phyloP scores from a whole-genome alignment of 2,797 vertebrate genomes.

The Scleropages formosus region DNA sequence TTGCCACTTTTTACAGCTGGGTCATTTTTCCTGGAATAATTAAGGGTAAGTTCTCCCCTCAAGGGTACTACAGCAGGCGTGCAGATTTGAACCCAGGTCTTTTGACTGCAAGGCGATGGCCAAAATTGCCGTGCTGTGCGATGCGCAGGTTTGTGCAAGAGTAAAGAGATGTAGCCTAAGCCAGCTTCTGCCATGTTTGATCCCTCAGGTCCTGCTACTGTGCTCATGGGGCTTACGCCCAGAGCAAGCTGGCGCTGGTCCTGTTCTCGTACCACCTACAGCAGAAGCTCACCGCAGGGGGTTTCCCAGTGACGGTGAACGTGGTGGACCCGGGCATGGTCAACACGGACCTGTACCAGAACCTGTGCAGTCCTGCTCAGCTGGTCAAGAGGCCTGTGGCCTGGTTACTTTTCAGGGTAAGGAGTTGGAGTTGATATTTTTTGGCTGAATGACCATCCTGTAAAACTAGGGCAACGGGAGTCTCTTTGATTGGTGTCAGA shows the following conservation, averaged over 20 bases:
- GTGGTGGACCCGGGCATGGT: conserved; percentile 73
- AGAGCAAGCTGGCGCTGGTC: conserved; percentile 90
- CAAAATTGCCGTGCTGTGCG: background rate
- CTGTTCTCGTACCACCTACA: conserved; percentile 85
- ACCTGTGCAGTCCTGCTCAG: conserved; percentile 71
- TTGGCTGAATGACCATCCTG: conserved; percentile 34
- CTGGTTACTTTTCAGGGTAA: conserved; percentile 83
- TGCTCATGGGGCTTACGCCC: conserved; percentile 80
- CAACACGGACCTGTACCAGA: conserved; percentile 81
- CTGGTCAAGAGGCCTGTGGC: conserved; percentile 69
- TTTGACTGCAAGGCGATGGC: background rate
- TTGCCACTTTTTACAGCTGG: no score
- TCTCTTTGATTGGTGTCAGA: background rate
- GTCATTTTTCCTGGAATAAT: no score
- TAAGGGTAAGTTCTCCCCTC: no score
- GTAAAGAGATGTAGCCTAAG: background rate
- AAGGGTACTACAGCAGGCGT: no score
- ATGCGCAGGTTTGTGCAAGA: background rate
- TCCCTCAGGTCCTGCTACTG: conserved; percentile 73
- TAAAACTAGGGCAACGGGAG: conserved; percentile 44
- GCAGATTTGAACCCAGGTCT: background rate
- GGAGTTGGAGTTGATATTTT: background rate
- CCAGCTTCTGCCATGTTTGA: background rate
- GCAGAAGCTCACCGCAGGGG: conserved; percentile 62
- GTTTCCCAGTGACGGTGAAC: conserved; percentile 71